Percentiles rank a stretch among this genome's conserved stretches.
phyloP scores from a whole-genome alignment of 2,113 vertebrate genomes.

The Pantherophis guttatus region DNA sequence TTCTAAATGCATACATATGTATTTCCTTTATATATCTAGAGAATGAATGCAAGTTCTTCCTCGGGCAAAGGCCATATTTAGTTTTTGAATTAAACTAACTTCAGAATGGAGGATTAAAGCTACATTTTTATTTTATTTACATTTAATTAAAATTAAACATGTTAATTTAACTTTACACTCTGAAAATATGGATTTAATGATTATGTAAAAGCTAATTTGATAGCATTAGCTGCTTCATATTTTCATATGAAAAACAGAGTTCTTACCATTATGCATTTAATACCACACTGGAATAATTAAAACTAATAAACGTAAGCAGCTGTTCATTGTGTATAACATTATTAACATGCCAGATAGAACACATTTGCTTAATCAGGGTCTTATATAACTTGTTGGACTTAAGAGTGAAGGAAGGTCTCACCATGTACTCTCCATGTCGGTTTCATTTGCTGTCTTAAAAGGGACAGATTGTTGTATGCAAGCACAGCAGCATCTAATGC shows the following conservation, averaged over 20 bases:
- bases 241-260: neutral
- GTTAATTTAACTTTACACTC: neutral
- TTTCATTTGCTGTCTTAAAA: constrained; percentile 87
- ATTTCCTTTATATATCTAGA: neutral
- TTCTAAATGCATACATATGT: neutral
- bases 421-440: constrained; percentile 87
- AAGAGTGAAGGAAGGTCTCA: constrained; percentile 66
- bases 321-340: neutral
- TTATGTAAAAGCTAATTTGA: neutral
- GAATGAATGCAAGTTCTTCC: neutral
- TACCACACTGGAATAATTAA: neutral
- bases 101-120: neutral
- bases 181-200: neutral
- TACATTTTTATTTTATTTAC: neutral
- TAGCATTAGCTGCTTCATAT: neutral
- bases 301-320: neutral
- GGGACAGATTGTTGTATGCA: constrained; percentile 86
- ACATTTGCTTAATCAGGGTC: constrained; percentile 42
- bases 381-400: constrained; percentile 47
- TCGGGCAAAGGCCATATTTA: neutral
- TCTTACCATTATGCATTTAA: neutral
- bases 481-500: constrained; percentile 89
- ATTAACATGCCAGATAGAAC: constrained; percentile 16
- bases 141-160: neutral
- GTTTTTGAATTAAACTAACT: neutral